phyloP scores from a whole-genome alignment of 1,140 invertebrate species.

The Pachypsylla venusta region DNA sequence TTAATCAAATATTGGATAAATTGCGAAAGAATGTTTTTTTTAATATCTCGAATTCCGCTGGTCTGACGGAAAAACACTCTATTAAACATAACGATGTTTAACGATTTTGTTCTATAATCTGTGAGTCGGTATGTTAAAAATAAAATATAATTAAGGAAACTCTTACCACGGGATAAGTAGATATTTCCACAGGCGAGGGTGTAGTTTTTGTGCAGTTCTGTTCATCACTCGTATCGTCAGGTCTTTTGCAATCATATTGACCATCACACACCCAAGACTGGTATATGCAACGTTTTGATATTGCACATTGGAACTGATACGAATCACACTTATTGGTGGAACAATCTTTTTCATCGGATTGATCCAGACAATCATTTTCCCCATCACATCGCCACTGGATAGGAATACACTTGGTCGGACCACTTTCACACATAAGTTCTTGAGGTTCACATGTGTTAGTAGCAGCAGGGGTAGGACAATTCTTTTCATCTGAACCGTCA shows the following conservation, averaged over 20 bases:
- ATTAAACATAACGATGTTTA: no score
- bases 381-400: conserved; percentile 46
- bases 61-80: no score
- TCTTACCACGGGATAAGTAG: no score
- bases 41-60: no score
- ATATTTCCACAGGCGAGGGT: conserved; percentile 24
- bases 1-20: no score
- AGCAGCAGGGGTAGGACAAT: conserved; percentile 8
- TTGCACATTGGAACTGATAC: conserved; percentile 33
- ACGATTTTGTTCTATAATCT: no score
- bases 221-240: conserved; percentile 36
- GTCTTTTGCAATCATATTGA: conserved; percentile 55
- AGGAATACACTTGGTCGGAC: conserved; percentile 47
- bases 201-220: conserved; percentile 39
- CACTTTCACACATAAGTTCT: conserved; percentile 38
- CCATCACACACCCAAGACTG: conserved; percentile 60
- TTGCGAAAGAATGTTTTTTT: no score
- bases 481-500: conserved; percentile 43
- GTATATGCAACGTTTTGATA: conserved; percentile 48
- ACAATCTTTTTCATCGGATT: conserved; percentile 38
- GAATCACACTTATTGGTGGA: conserved; percentile 30
- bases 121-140: no score
- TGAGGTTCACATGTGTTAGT: conserved; percentile 36
- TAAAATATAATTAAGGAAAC: no score
- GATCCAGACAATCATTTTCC: conserved; percentile 35